phyloP scores from a whole-genome alignment of 30 jellyfish, hydroid and myxozoan genomes.

The Aurelia aurita region DNA sequence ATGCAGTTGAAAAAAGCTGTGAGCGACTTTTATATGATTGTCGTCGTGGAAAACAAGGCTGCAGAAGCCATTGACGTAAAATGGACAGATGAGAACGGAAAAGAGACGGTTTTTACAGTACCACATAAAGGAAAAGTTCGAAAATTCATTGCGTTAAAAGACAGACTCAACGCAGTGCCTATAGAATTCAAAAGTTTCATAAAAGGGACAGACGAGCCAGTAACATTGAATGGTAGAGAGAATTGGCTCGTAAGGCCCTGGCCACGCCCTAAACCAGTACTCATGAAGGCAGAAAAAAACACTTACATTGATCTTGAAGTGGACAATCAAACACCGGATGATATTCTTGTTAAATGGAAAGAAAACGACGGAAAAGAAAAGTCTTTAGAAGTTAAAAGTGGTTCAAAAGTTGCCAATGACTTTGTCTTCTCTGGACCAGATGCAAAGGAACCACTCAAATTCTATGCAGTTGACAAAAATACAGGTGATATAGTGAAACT shows the following conservation, averaged over 20 bases:
- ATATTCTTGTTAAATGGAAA: constrained; percentile 13
- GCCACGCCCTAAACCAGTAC: neutral
- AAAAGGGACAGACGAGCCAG: constrained; percentile 35
- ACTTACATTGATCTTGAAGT: constrained; percentile 6
- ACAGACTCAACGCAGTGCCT: constrained; percentile 25
- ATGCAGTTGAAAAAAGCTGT: constrained; percentile 43
- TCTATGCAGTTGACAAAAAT: constrained; percentile 15
- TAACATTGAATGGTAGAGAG: constrained; percentile 1
- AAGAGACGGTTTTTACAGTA: constrained; percentile 6
- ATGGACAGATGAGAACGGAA: constrained; percentile 44
- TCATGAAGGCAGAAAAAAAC: constrained; percentile 22
- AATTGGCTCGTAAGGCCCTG: neutral
- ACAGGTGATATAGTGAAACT: constrained; percentile 5
- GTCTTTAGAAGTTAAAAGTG: neutral
- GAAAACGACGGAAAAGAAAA: constrained; percentile 4
- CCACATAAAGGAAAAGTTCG: constrained; percentile 15
- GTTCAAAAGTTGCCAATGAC: neutral
- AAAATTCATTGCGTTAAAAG: constrained; percentile 14
- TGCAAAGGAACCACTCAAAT: constrained; percentile 31
- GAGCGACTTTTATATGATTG: constrained; percentile 13
- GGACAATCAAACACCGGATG: constrained; percentile 45
- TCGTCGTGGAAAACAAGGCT: constrained; percentile 33
- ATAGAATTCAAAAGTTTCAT: constrained; percentile 19
- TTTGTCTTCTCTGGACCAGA: constrained; percentile 40
- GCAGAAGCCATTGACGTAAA: constrained; percentile 42